A percentile compares a stretch with the other conserved stretches of the same genome.
phyloP scores from a whole-genome alignment of 2,888 invertebrate genomes.

The Orthosia incerta region DNA sequence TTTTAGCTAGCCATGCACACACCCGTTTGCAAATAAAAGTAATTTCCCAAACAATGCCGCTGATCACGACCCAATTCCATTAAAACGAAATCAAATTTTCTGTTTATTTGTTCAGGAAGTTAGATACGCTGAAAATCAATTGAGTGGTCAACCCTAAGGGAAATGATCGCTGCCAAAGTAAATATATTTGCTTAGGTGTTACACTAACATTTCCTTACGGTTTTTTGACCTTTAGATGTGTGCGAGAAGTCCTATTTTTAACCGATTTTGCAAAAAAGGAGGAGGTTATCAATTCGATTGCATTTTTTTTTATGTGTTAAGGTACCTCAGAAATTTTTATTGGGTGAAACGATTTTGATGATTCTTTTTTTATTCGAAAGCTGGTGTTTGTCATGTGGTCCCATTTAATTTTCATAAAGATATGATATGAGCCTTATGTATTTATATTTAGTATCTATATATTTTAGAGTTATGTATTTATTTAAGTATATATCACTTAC shows the following conservation, averaged over 20 bases:
- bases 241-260: slow-evolving; percentile 4
- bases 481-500: too few species aligned
- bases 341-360: too few species aligned
- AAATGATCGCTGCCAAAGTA: slow-evolving; percentile 57
- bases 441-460: too few species aligned
- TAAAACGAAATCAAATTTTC: slow-evolving; percentile 43
- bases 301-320: too few species aligned
- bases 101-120: slow-evolving; percentile 56
- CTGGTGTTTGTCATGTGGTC: too few species aligned
- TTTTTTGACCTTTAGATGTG: slow-evolving; percentile 32
- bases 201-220: slow-evolving; percentile 54
- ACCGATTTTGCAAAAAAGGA: too few species aligned
- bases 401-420: too few species aligned
- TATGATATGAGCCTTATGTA: too few species aligned
- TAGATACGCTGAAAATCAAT: slow-evolving; percentile 58
- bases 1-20: neutral
- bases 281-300: too few species aligned
- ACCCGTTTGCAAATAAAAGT: slow-evolving; percentile 21
- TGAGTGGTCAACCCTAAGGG: slow-evolving; percentile 57
- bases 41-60: slow-evolving; percentile 27
- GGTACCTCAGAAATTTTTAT: too few species aligned
- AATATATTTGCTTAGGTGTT: slow-evolving; percentile 55
- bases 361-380: too few species aligned
- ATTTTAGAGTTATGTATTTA: too few species aligned
- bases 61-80: slow-evolving; percentile 29